Evolutionary conservation across 2,113 vertebrate genomes (phyloP).

Genomic region (Oncorhynchus masou): DNA sequence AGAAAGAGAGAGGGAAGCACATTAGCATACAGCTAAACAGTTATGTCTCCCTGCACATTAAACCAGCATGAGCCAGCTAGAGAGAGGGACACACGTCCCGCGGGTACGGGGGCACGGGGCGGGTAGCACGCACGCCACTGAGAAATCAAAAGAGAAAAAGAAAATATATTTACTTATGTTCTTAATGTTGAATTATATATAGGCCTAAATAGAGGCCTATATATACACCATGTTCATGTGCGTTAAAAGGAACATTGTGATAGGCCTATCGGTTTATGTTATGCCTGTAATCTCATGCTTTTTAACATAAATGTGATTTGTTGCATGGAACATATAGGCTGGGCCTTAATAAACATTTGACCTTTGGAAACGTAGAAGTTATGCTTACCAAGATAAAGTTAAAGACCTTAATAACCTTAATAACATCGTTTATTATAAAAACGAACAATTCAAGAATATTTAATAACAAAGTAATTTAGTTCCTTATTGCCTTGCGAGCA

Average conservation of each 20-base stretch:
- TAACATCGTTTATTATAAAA: not conserved
- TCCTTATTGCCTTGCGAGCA: not conserved
- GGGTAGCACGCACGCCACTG: slow-evolving; percentile 45
- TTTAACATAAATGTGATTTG: no score
- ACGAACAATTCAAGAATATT: not conserved
- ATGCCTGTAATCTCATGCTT: no score
- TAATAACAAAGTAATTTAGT: not conserved
- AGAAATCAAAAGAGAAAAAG: not conserved
- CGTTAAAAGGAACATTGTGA: not conserved
- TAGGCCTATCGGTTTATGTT: not conserved
- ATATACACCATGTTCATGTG: not conserved
- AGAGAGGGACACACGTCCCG: slow-evolving; percentile 61
- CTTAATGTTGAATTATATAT: not conserved
- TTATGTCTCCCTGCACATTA: slow-evolving; percentile 55
- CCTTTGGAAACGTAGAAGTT: no score
- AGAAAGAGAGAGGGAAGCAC: not conserved
- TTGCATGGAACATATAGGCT: no score
- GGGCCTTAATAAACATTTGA: no score
- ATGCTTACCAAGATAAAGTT: no score
- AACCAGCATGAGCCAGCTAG: slow-evolving; percentile 59
- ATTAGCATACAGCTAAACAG: slow-evolving; percentile 79
- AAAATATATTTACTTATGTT: not conserved
- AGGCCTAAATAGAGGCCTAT: not conserved
- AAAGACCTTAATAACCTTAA: no score
- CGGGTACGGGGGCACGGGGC: not conserved